phyloP scores from a whole-genome alignment of 2,113 vertebrate species.

The Ellobius talpinus region DNA sequence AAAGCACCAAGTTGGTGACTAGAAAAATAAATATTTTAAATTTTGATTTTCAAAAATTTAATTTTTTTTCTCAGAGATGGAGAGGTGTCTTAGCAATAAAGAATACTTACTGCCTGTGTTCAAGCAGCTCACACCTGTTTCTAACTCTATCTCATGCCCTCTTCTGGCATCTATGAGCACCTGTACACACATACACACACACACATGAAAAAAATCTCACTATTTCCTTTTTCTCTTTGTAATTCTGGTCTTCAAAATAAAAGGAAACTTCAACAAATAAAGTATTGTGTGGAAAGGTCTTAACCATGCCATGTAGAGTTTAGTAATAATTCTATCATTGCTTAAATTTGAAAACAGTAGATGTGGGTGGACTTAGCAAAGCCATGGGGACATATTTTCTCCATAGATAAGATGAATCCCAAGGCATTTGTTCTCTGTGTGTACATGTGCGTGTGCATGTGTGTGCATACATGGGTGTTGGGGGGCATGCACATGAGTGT shows the following conservation, averaged over 20 bases:
- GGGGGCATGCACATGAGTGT: neutral
- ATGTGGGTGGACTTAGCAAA: neutral
- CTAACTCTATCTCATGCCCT: neutral
- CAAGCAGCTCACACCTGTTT: neutral
- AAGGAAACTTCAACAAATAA: constrained; percentile 31
- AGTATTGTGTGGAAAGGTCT: neutral
- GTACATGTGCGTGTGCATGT: neutral
- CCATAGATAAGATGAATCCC: neutral
- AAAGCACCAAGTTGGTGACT: constrained; percentile 16
- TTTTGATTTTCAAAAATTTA: constrained; percentile 23
- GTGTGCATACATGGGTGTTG: neutral
- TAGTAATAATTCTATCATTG: neutral
- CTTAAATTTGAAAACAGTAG: constrained; percentile 9
- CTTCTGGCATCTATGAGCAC: too few species aligned
- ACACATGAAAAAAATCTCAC: neutral
- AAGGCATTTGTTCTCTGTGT: neutral
- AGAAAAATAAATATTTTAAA: constrained; percentile 58
- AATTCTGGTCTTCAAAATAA: constrained; percentile 16
- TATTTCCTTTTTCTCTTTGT: constrained; percentile 21
- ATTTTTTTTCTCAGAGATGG: neutral
- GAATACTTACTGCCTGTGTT: neutral
- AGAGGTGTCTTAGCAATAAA: neutral
- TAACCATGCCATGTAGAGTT: neutral
- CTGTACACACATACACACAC: neutral
- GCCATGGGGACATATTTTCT: neutral